phyloP scores from a whole-genome alignment of 2,888 invertebrate species.

The Myathropa florea region DNA sequence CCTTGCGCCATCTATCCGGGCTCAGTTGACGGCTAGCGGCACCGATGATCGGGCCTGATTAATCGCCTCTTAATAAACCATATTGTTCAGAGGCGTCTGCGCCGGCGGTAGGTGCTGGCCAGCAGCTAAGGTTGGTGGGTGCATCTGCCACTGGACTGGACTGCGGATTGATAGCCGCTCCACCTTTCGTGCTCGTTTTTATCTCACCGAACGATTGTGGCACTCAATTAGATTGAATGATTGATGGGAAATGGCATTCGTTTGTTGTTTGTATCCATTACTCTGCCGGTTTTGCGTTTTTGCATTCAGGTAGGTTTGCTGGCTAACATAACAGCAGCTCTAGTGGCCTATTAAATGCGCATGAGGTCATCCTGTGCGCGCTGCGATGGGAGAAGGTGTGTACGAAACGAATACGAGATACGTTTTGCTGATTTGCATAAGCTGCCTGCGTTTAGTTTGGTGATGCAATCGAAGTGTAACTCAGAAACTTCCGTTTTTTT shows the following conservation, averaged over 20 bases:
- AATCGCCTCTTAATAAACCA: constrained; percentile 58
- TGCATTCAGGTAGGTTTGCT: constrained; percentile 44
- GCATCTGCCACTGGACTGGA: constrained; percentile 64
- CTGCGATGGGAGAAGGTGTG: constrained; percentile 2
- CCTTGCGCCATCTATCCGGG: constrained; percentile 12
- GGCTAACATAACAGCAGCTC: neutral
- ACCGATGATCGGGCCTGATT: constrained; percentile 50
- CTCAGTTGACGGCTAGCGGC: constrained; percentile 20
- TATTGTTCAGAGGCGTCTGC: constrained; percentile 60
- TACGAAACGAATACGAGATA: neutral
- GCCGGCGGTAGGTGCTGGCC: neutral
- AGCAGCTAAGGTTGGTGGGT: constrained; percentile 49
- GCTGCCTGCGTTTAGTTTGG: constrained; percentile 6
- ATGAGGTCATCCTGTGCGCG: constrained; percentile 56
- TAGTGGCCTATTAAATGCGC: constrained; percentile 56
- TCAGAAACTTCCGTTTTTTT: constrained; percentile 53
- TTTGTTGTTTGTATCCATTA: constrained; percentile 44
- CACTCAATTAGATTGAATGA: constrained; percentile 69
- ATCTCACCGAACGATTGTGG: constrained; percentile 49
- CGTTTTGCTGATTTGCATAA: constrained; percentile 50
- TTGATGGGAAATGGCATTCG: constrained; percentile 67
- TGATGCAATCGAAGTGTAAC: constrained; percentile 51
- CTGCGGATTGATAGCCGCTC: constrained; percentile 15
- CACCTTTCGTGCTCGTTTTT: neutral
- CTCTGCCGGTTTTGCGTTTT: constrained; percentile 21